Base-by-base conservation (phyloP, 2,797 vertebrate genomes). In the Eleutherodactylus coqui region DNA sequence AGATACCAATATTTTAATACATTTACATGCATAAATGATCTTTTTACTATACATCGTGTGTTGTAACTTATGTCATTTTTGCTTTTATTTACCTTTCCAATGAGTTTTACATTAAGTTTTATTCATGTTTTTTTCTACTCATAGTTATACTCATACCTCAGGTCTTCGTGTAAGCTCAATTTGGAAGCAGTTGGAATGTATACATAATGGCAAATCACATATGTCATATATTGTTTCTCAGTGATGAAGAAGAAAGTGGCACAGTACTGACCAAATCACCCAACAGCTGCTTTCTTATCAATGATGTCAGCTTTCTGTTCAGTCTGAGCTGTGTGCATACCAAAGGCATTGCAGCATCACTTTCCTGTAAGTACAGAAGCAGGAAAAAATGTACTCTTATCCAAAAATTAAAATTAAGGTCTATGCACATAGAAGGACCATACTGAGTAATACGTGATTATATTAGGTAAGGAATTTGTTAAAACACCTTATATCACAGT, bases 301-400 rank as follows among this genome's bases (percentile, higher is more conserved):
- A 36, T 67, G 64, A 67, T 67, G 64, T 69, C 67, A 69, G 67
- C 67, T 67, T 67, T 32, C 62, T 67, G 6, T 19, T 67, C 29
- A 38, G 67, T 69, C n/a, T 62, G 19, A 21, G 64, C 32, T 21
- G 16, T 19, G 3, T 21, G 36, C 32, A 67, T 67, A 67, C 64
- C 64, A 36, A 67, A 67, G 14, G 19, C 32, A 67, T 36, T 67
- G 64, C 64, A 67, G 32, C 32, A 67, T 67, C 32, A 34, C 36
- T 67, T 67, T 67, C 4, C 64, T 67, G 32, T 67, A 36, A 67
- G 11, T 36, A 17, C 62, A 67, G 27, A 60, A 11, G n/a, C n/a
- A 24, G 2, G 3, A 11, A 34, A 64, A 24, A 64, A 14, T 8
- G 9, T 4, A 24, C 19, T 38, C 1, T 24, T 21, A 14, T 32